Conservation (phyloP, 2,113 vertebrate genomes). For the Lepidothrix coronata region DNA sequence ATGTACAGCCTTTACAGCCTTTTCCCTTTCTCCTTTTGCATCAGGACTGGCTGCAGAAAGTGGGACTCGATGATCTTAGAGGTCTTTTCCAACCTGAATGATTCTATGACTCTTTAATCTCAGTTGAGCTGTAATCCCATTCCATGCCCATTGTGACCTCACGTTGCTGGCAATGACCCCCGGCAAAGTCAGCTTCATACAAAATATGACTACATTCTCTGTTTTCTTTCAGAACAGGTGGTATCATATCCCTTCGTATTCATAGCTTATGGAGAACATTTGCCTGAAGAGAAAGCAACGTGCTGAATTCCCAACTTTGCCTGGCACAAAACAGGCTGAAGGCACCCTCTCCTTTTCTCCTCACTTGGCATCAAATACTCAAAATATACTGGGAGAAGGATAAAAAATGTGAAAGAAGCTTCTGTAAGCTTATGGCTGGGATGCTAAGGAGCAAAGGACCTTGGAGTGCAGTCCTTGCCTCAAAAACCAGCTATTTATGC, state of each 20-base stretch:
- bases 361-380: not conserved
- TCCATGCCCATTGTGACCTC: fast-evolving
- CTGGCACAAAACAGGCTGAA: not conserved
- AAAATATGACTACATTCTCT: not conserved
- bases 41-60: not conserved
- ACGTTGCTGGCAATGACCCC: not conserved
- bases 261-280: not conserved
- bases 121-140: not conserved
- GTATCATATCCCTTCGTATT: not conserved
- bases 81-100: not conserved
- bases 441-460: not conserved
- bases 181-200: not conserved
- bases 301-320: not conserved
- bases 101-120: not conserved
- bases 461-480: not conserved
- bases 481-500: not conserved
- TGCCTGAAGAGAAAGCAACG: not conserved
- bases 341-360: not conserved
- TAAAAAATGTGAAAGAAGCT: not conserved
- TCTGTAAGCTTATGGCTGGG: not conserved
- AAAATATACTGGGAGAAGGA: not conserved
- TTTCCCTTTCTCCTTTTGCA: not conserved
- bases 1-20: not conserved
- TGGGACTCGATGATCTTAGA: not conserved
- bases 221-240: not conserved